Base-by-base conservation (phyloP, 2,888 invertebrate species). In the Eupithecia centaureata region DNA sequence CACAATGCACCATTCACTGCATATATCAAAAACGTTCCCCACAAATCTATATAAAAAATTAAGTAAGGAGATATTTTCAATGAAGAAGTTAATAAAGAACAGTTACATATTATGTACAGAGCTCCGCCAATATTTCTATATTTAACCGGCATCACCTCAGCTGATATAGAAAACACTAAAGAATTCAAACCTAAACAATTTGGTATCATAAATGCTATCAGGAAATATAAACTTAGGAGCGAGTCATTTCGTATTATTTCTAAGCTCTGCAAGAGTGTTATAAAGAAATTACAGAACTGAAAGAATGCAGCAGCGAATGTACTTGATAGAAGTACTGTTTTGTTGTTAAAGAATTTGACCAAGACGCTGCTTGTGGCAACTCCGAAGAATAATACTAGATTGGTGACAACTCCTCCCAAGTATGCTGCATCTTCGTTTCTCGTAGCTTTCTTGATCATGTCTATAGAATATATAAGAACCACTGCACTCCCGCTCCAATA, bases 111-210 rank as follows among this genome's bases (percentile, higher is more conserved):
- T 13, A 73, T 58, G 47, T 72, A 73, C 35, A 75, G 54, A 8
- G 67, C 70, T n/a, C 74, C 75, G 1, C 77, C 75, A 1, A 74
- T 2, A 18, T 69, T 71, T 27, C 74, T 72, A 38, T 77, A 72
- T 52, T 68, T 73, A 3, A 77, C 73, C 7, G 77, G 77, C 73
- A 77, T 74, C 30, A 77, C n/a, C 56, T 77, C 77, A 28, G 67
- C 70, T 13, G 71, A 64, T 8, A 74, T 58, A 8, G 66, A 28
- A 25, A 69, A 71, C 0, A 65, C 67, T 60, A 73, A 27, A 2
- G 68, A 65, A n/a, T 65, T 54, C 2, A 73, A 25, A 15, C 75
- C 75, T 10, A 69, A 63, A 56, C 65, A 68, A 60, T 67, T 70
- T 0, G 70, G 54, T 22, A 71, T 52, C 67, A 67, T 68, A 38